Evolutionary conservation across 1,140 invertebrate genomes (phyloP).

Genomic region (Hylyphantes graminicola): DNA sequence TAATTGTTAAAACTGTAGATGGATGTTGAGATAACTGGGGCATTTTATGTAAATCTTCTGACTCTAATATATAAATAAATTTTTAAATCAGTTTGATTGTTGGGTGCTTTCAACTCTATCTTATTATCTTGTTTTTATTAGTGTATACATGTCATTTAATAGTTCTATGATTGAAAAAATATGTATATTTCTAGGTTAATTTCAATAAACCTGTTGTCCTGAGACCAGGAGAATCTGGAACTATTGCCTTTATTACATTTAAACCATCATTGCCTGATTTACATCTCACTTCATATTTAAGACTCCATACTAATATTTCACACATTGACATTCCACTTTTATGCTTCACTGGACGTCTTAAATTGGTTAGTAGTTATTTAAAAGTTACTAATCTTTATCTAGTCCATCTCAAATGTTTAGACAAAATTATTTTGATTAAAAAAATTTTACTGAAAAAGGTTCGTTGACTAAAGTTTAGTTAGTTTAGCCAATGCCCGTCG

Average conservation of each 20-base stretch:
- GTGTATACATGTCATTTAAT: not conserved
- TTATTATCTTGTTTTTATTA: not conserved
- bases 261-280: slow-evolving; percentile 72
- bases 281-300: slow-evolving; percentile 75
- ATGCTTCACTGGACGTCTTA: slow-evolving; percentile 81
- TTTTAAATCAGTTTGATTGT: not conserved
- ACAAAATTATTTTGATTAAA: too few relatives aligned
- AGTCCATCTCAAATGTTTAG: not conserved
- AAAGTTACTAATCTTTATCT: slow-evolving; percentile 1
- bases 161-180: not conserved
- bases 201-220: slow-evolving; percentile 72
- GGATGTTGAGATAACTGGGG: too few relatives aligned
- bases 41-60: not conserved
- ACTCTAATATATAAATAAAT: not conserved
- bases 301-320: slow-evolving; percentile 80
- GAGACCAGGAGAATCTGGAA: slow-evolving; percentile 73
- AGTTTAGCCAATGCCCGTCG: too few relatives aligned
- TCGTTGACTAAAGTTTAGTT: too few relatives aligned
- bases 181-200: slow-evolving; percentile 66
- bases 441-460: too few relatives aligned
- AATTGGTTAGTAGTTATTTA: slow-evolving; percentile 68
- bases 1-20: too few relatives aligned
- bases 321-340: slow-evolving; percentile 77
- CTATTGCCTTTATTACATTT: slow-evolving; percentile 72
- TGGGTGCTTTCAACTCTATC: not conserved